Conservation (phyloP, 2,888 invertebrate genomes). For the Camponotus fellah region DNA sequence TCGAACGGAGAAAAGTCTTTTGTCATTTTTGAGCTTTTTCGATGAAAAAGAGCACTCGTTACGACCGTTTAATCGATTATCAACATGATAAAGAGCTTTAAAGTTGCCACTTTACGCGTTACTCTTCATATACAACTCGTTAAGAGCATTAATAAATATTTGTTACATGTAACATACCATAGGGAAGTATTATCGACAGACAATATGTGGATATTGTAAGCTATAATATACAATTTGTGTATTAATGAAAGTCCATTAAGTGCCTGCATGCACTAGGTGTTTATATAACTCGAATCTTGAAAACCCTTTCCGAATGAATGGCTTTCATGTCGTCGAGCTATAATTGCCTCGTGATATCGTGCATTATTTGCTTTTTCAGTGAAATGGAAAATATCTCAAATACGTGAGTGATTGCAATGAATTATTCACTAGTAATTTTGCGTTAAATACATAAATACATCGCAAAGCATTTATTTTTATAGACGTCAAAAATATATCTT, state of each 20-base stretch:
- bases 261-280: background rate
- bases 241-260: conserved; percentile 48
- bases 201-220: conserved; percentile 23
- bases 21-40: background rate
- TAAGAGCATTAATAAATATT: conserved; percentile 48
- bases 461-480: background rate
- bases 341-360: conserved; percentile 24
- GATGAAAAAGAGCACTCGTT: background rate
- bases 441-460: background rate
- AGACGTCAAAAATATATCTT: background rate
- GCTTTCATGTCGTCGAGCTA: conserved; percentile 10
- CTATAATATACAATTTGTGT: background rate
- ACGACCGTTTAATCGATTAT: conserved; percentile 33
- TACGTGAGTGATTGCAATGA: background rate
- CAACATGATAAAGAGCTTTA: background rate
- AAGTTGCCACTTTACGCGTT: background rate
- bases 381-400: conserved; percentile 26
- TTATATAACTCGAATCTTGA: conserved; percentile 42
- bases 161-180: background rate
- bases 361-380: conserved; percentile 13
- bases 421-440: conserved; percentile 15
- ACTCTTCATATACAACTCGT: background rate
- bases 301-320: conserved; percentile 16
- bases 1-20: background rate
- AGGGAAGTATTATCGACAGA: conserved; percentile 30